Evolutionary conservation across 92 coral and sea anemone genomes (phyloP).

Genomic region (Heteractis magnifica): DNA sequence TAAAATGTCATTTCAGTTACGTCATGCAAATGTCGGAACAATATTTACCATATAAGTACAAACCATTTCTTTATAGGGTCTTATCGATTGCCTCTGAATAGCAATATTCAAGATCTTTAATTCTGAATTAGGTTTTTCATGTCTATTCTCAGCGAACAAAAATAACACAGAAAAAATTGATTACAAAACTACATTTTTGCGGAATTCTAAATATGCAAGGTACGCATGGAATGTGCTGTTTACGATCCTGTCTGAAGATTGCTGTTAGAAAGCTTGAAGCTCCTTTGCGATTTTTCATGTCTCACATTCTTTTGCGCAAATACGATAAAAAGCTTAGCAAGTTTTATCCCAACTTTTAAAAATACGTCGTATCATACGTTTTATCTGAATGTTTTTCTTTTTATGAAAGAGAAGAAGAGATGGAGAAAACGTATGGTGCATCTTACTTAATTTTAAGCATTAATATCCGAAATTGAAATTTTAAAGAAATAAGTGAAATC

Average conservation of each 20-base stretch:
- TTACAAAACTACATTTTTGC: background rate
- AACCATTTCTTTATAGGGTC: background rate
- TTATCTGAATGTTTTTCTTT: background rate
- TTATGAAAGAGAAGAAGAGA: background rate
- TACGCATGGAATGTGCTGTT: slow-evolving; percentile 18
- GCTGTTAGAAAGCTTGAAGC: background rate
- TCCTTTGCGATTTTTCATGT: background rate
- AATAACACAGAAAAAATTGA: background rate
- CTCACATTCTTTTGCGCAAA: background rate
- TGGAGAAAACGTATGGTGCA: background rate
- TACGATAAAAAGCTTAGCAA: background rate
- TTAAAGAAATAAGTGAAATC: too few species aligned
- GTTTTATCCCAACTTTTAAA: background rate
- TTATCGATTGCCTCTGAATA: background rate
- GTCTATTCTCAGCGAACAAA: background rate
- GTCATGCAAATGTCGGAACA: background rate
- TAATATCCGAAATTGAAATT: too few species aligned
- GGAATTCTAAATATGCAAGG: slow-evolving; percentile 9
- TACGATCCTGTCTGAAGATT: background rate
- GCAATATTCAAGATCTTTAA: background rate
- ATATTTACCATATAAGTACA: slow-evolving; percentile 31
- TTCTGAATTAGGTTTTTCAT: background rate
- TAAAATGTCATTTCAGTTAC: background rate
- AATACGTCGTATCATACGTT: background rate
- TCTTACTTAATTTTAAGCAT: too few species aligned